Percentiles rank a stretch among this genome's conserved stretches.
Conservation (phyloP, 2,888 invertebrate genomes). For the Platypus cylindrus region DNA sequence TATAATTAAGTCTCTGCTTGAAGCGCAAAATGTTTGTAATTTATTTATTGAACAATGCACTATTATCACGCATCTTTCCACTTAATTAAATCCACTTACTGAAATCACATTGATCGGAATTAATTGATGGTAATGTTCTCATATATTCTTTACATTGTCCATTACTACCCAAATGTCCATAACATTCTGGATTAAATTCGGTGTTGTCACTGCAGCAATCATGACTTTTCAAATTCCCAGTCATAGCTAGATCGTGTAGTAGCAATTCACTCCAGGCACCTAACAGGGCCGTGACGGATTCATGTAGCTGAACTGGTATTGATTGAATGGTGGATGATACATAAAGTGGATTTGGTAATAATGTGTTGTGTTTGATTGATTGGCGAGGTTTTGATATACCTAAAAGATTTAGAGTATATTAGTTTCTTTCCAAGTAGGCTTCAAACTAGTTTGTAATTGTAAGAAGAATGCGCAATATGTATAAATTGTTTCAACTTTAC, state of each 20-base stretch:
- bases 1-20: no score
- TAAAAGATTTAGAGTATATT: no score
- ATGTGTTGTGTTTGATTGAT: no score
- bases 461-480: no score
- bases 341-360: slow-evolving; percentile 45
- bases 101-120: slow-evolving; percentile 48
- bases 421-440: no score
- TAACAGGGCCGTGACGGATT: slow-evolving; percentile 62
- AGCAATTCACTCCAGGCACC: slow-evolving; percentile 72
- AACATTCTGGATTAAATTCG: slow-evolving; percentile 42
- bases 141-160: slow-evolving; percentile 51
- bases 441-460: no score
- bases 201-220: slow-evolving; percentile 34
- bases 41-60: no score
- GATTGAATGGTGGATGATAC: slow-evolving; percentile 47
- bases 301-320: slow-evolving; percentile 47
- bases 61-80: background rate
- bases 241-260: slow-evolving; percentile 57
- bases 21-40: no score
- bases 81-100: slow-evolving; percentile 36
- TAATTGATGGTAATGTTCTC: slow-evolving; percentile 55
- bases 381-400: slow-evolving; percentile 37
- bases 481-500: no score
- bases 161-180: slow-evolving; percentile 33
- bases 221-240: slow-evolving; percentile 46